These are phyloP conservation scores for Onychomys arenicola DNA, from an alignment of 2,797 vertebrate species.

Conservation along the genomic window DNA sequence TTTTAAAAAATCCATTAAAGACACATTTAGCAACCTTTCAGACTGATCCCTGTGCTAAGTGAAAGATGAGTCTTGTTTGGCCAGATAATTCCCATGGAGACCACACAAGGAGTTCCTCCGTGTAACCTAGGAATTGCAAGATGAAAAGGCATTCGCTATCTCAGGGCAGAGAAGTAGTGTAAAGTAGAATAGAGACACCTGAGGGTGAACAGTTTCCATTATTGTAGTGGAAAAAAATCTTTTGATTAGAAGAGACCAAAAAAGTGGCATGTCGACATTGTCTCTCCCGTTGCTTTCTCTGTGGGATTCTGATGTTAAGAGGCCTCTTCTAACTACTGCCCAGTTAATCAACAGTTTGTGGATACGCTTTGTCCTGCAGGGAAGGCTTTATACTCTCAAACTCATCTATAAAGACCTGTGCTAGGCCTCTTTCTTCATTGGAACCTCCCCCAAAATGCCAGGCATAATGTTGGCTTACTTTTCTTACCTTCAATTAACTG, in stretches of 20 bases:
- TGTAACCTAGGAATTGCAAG: background rate
- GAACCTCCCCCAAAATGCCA: background rate
- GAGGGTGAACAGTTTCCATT: background rate
- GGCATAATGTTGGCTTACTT: background rate
- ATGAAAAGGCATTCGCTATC: too few species aligned
- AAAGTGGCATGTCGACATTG: background rate
- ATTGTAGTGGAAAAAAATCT: background rate
- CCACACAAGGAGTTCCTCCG: background rate
- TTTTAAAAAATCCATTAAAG: slow-evolving; percentile 65
- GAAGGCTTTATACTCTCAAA: background rate
- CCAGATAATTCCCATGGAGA: background rate
- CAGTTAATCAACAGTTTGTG: too few species aligned
- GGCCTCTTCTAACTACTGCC: background rate
- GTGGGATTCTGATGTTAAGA: background rate
- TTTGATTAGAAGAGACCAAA: background rate
- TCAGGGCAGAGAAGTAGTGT: background rate
- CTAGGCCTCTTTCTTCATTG: background rate
- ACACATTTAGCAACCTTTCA: slow-evolving; percentile 28
- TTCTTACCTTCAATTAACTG: background rate
- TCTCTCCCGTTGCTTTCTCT: background rate
- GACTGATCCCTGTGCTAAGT: background rate
- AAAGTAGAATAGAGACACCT: background rate
- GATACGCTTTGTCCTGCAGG: background rate
- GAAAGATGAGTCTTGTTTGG: background rate
- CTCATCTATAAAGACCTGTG: background rate